Evolutionary conservation across 2,113 vertebrate genomes (phyloP).

Genomic region (Tonatia bakeri): DNA sequence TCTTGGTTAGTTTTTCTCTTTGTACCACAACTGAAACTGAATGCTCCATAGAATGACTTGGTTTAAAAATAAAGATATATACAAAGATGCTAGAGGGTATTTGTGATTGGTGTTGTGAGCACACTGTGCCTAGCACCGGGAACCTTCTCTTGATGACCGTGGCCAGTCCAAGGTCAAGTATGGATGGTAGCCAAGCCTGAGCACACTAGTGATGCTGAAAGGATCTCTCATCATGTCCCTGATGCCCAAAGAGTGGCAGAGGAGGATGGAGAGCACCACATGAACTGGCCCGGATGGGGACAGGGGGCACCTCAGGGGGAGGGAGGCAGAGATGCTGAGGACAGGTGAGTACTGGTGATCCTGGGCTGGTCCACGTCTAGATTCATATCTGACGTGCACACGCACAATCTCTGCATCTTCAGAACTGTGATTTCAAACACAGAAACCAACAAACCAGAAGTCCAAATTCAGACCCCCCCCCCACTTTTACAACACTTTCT

Average conservation of each 20-base stretch:
- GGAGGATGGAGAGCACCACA: constrained; percentile 1
- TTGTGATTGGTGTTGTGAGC: not conserved
- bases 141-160: not conserved
- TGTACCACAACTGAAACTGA: constrained; percentile 67
- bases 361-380: constrained; percentile 21
- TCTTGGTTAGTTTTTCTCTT: constrained; percentile 63
- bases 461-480: constrained; percentile 11
- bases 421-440: constrained; percentile 56
- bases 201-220: not conserved
- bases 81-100: constrained; percentile 4
- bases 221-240: not conserved
- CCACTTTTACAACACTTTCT: constrained; percentile 28
- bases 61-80: constrained; percentile 57
- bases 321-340: not conserved
- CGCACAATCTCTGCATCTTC: constrained; percentile 47
- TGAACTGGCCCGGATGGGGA: not conserved
- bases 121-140: not conserved
- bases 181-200: not conserved
- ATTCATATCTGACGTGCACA: not conserved
- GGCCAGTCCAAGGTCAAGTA: not conserved
- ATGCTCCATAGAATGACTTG: constrained; percentile 67
- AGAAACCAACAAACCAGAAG: constrained; percentile 46
- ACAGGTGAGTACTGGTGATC: not conserved
- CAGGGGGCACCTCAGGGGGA: not conserved
- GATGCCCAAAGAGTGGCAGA: not conserved